Evolutionary conservation across 37 sponge, comb jelly and placozoan genomes (phyloP), one percentile per base, ranked within the genome.

Genomic region (Tethya wilhelma): DNA sequence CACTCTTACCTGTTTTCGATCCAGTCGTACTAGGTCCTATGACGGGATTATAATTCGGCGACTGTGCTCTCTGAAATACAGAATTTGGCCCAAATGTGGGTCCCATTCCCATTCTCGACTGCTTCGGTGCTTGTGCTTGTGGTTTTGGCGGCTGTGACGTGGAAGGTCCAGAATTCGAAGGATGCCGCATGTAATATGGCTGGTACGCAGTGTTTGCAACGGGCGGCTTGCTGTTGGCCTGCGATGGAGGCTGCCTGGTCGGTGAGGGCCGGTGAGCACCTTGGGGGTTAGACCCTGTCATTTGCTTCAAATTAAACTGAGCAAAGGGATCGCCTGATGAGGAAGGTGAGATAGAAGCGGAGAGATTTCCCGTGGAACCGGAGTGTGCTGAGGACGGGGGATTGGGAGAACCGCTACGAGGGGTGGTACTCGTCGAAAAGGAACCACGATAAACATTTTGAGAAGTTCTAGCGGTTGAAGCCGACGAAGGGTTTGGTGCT

Each of bases 261-360:
- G n/a, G n/a, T n/a, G n/a, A n/a, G n/a, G n/a, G n/a, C n/a, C n/a
- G n/a, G n/a, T n/a, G n/a, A n/a, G n/a, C n/a, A n/a, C n/a, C n/a
- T n/a, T n/a, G n/a, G n/a, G n/a, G 66, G 5, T 37, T 30, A 30
- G 14, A 20, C 19, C 56, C 73, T 11, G 73, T 19, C 56, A 72
- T 19, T 3, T 46, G 36, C 56, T 72, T 46, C 55, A 72, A 31
- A 34, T 49, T 72, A 34, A 72, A 72, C 73, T 72, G 73, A 5
- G 55, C 73, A 72, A 72, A 72, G 9, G 73, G 73, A 49, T 72
- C 73, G n/a, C n/a, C n/a, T n/a, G n/a, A n/a, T n/a, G n/a, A n/a
- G n/a, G n/a, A n/a, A n/a, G n/a, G n/a, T n/a, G n/a, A n/a, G n/a
- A n/a, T n/a, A 19, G 4, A 19, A 65, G 25, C 28, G 14, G 28